Evolutionary conservation across 2,888 invertebrate species (phyloP).

Genomic region (Tipula helvola): DNA sequence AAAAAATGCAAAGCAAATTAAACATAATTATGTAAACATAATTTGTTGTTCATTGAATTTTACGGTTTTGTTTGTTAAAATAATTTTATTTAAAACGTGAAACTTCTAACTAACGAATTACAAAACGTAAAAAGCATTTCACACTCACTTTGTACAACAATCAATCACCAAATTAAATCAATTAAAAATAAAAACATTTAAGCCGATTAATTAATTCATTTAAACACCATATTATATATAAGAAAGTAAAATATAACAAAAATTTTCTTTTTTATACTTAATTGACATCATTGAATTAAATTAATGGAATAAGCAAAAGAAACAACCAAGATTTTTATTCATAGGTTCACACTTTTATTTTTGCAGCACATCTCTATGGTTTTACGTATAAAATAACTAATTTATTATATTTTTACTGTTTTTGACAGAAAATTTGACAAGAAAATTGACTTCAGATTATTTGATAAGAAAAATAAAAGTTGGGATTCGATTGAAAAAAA

Average conservation of each 20-base stretch:
- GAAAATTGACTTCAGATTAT: background rate
- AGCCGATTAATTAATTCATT: background rate
- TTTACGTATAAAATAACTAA: background rate
- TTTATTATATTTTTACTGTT: background rate
- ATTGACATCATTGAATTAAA: background rate
- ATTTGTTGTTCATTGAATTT: too few relatives aligned
- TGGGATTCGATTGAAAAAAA: background rate
- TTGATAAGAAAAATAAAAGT: background rate
- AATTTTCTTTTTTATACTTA: background rate
- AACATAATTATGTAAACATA: too few relatives aligned
- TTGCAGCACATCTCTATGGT: background rate
- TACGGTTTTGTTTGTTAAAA: too few relatives aligned
- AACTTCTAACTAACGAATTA: too few relatives aligned
- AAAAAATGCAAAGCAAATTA: too few relatives aligned
- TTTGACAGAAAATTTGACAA: constrained; percentile 7
- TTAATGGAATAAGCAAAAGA: background rate
- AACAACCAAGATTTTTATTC: background rate
- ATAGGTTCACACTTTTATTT: background rate
- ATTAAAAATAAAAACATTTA: background rate
- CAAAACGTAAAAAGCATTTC: too few relatives aligned
- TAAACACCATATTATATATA: background rate
- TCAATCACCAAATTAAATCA: background rate
- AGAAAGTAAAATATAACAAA: background rate
- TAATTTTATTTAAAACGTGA: too few relatives aligned
- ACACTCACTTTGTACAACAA: background rate